Base-by-base conservation (phyloP, 1,140 invertebrate genomes). In the Acyrthosiphon pisum region DNA sequence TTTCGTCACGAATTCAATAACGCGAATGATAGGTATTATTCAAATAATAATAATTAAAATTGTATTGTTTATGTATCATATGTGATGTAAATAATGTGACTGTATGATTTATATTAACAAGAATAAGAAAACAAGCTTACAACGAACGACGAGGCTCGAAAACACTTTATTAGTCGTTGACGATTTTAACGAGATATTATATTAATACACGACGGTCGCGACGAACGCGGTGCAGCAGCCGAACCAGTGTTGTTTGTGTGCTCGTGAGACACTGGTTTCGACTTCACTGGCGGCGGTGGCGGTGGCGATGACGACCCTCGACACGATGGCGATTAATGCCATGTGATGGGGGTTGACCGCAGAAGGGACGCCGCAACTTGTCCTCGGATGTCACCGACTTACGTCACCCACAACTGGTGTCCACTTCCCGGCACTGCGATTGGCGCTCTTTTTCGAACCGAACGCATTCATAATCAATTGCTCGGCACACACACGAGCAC, bases 361-460 rank as follows among this genome's bases (percentile, higher is more conserved):
- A 86, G 81, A 93, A 93, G 91, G 91, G 91, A 93, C 91, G 81
- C 91, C 91, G 91, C 91, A 53, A 93, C 91, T 93, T 56, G 91
- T 93, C 91, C 91, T 93, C 91, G 68, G 35, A 83, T 92, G 68
- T 81, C 46, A 30, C 68, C 60, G 53, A 90, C 91, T 93, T 93
- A 93, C 81, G 91, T 93, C 91, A 56, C 91, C 76, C 81, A 93
- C 48, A 53, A 84, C 91, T 86, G 81, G 91, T 93, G 91, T 93
- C 91, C 91, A 93, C 91, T 93, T 50, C 35, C 81, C 76, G 46
- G 68, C 68, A 26, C 81, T 84, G 6, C 48, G 91, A 93, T 84
- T 83, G 44, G 91, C 48, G 91, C 81, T 86, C 81, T 93, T 86
- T 93, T 35, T 35, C 37, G 81, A 86, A 93, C 91, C 91, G 35